Base-by-base conservation (phyloP, 2,797 vertebrate genomes). In the Fratercula arctica region DNA sequence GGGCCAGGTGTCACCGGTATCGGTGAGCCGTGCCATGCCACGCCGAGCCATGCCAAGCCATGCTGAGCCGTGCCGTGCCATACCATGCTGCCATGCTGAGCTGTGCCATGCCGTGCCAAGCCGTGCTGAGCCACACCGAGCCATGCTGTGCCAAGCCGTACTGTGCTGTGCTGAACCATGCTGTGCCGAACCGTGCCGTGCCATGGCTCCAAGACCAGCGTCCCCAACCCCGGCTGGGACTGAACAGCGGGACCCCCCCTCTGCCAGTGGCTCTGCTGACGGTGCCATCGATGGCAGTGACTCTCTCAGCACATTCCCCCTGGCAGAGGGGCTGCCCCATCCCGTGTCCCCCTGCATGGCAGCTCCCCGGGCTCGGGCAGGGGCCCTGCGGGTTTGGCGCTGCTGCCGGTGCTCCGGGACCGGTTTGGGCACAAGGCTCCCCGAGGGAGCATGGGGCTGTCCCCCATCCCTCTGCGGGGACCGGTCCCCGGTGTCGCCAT, bases 1-100 rank as follows among this genome's bases (percentile, higher is more conserved):
- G 56, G 61, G 35, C 48, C 48, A 1, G 13, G 19, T 37, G 33
- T 20, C 41, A 3, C 0, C 0, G 0, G 61, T 17, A 2, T 19
- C 7, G 1, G 35, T 28, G 60, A 79, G 76, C 82, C 1, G 0
- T 66, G 46, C 63, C 3, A 3, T 31, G 21, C 37, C 82, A 66
- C 2, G 0, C 39, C 7, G 6, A 45, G 28, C 68, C 15, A 0
- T 63, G 10, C 45, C 45, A 35, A 35, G 20, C 39, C 19, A 8
- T 29, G 31, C 45, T 6, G 8, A 19, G 17, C 15, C 1, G 5
- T 11, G 57, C 59, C 2, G 1, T 18, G 45, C 56, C 15, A 19
- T 3, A 6, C 35, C 3, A 1, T 48, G 28, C 68, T 25, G 45
- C 33, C 26, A 1, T 2, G 6, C 3, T 29, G 20, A 20, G 29